These are phyloP conservation scores for Hyles lineata DNA, from an alignment of 2,888 invertebrate genomes.

Conservation along the genomic window DNA sequence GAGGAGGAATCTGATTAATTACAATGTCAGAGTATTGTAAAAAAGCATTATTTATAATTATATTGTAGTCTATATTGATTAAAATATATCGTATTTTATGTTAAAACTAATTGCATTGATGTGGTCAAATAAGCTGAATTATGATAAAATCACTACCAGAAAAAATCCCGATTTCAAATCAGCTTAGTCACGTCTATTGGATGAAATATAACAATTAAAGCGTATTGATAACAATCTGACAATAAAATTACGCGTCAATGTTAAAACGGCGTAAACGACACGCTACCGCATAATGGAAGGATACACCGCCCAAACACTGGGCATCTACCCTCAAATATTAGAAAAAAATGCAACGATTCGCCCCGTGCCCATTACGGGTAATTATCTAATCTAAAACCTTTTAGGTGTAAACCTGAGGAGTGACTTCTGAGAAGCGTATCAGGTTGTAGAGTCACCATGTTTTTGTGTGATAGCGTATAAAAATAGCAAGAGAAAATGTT, in stretches of 20 bases:
- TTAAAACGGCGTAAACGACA: constrained; percentile 51
- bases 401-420: constrained; percentile 73
- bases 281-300: constrained; percentile 75
- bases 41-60: too few relatives aligned
- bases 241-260: constrained; percentile 65
- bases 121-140: too few relatives aligned
- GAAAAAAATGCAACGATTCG: constrained; percentile 61
- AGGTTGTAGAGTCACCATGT: constrained; percentile 45
- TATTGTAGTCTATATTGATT: too few relatives aligned
- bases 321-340: constrained; percentile 56
- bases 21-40: too few relatives aligned
- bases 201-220: not conserved
- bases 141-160: not conserved
- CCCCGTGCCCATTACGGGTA: constrained; percentile 69
- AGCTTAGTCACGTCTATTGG: constrained; percentile 24
- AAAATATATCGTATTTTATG: too few relatives aligned
- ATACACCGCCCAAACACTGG: constrained; percentile 65
- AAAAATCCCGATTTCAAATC: not conserved
- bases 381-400: constrained; percentile 84
- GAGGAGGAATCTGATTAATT: too few relatives aligned
- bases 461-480: not conserved
- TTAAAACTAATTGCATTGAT: too few relatives aligned
- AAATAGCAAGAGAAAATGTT: too few relatives aligned
- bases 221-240: constrained; percentile 51
- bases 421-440: constrained; percentile 78